Evolutionary conservation across 2,113 vertebrate genomes (phyloP), one percentile per base, ranked within the genome.

Genomic region (Crocuta crocuta): DNA sequence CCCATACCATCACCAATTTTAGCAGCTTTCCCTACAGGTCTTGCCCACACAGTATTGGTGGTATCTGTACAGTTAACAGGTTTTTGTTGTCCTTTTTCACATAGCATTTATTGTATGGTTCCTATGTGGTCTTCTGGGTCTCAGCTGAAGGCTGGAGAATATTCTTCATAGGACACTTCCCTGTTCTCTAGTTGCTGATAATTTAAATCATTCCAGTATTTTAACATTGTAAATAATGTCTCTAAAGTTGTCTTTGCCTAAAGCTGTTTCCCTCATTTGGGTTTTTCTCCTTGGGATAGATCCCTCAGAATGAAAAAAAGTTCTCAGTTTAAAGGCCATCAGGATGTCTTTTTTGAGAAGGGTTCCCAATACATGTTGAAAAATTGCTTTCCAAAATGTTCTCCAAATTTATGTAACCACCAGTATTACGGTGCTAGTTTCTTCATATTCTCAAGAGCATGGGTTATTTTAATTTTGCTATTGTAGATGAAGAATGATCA

Each of bases 211-310:
- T 82, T 78, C 63, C 19, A 35, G 24, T 45, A 93, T 80, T 82
- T 35, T 89, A 71, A 80, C 33, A 31, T 83, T 76, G 21, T 88
- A 43, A 91, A 24, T 70, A 96, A 43, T 19, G 19, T 95, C 71
- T 31, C 58, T 93, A 92, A 95, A 53, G 58, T 82, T 86, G n/a
- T 86, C 55, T 81, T 76, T 84, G 23, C 71, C 66, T 91, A 68
- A 96, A 97, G 23, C 28, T 33, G 83, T 89, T 80, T 93, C 58
- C 53, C 28, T 65, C 50, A 61, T 84, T 91, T 79, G 45, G 66
- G n/a, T 68, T 94, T 93, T 92, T 81, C 55, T 89, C n/a, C 87
- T 92, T 95, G 50, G 53, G 94, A 43, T 83, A 87, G 61, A 53
- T 81, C 66, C 55, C 45, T 91, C 53, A 83, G 33, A 73, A 65